These are phyloP conservation scores for Eustalomyia histrio DNA, from an alignment of 2,888 invertebrate genomes.

Conservation along the genomic window DNA sequence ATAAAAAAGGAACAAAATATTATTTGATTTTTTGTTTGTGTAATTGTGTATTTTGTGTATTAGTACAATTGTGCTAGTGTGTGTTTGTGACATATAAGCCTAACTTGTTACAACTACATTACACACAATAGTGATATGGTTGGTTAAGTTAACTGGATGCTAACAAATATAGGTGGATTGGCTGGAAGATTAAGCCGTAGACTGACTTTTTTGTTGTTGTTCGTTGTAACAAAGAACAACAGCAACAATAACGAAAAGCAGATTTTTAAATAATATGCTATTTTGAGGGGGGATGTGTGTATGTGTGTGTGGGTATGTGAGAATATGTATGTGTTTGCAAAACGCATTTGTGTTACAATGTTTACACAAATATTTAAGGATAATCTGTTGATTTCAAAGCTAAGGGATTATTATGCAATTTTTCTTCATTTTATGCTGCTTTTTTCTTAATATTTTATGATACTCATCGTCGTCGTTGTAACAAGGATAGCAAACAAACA, in stretches of 20 bases:
- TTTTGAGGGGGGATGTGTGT: background rate
- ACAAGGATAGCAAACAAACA: constrained; percentile 57
- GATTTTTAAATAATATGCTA: constrained; percentile 31
- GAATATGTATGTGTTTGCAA: constrained; percentile 49
- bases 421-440: constrained; percentile 73
- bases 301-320: constrained; percentile 1
- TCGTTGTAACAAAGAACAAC: constrained; percentile 26
- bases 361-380: constrained; percentile 78
- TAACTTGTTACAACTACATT: constrained; percentile 43
- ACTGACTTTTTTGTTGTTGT: constrained; percentile 49
- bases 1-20: constrained; percentile 63
- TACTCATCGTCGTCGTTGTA: constrained; percentile 53
- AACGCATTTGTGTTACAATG: constrained; percentile 76
- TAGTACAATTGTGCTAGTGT: background rate
- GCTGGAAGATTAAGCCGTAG: constrained; percentile 45
- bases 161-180: constrained; percentile 40
- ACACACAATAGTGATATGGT: constrained; percentile 43
- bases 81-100: constrained; percentile 36
- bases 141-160: constrained; percentile 58
- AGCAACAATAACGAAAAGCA: constrained; percentile 1
- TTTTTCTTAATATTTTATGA: constrained; percentile 39
- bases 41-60: constrained; percentile 29
- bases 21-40: constrained; percentile 44
- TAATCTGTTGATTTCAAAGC: constrained; percentile 78
- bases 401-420: constrained; percentile 78